phyloP scores from a whole-genome alignment of 2,113 vertebrate genomes.

The Okapia johnstoni region DNA sequence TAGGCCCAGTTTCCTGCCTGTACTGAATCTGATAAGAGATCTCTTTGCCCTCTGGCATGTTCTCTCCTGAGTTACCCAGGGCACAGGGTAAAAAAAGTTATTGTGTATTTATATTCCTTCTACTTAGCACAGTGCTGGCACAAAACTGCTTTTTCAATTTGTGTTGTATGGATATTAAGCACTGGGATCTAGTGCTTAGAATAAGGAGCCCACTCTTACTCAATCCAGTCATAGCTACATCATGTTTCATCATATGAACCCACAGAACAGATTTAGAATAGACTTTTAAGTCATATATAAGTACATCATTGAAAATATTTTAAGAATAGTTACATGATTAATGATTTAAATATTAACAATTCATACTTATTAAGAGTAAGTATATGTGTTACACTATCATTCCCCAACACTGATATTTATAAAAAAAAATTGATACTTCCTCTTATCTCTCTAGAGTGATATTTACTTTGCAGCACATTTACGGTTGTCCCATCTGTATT shows the following conservation, averaged over 20 bases:
- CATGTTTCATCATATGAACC: background rate
- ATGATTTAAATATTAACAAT: constrained; percentile 39
- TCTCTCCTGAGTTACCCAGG: background rate
- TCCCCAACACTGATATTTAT: background rate
- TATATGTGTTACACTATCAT: background rate
- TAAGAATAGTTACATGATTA: background rate
- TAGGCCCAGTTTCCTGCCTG: background rate
- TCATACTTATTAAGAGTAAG: constrained; percentile 15
- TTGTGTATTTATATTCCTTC: background rate
- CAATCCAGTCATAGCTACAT: background rate
- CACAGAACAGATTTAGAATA: background rate
- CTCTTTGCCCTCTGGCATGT: background rate
- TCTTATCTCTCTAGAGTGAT: constrained; percentile 26
- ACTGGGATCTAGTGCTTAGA: background rate
- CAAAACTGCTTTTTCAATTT: background rate
- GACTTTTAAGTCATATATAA: background rate
- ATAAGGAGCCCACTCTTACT: background rate
- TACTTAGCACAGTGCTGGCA: background rate
- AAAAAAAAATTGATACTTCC: background rate
- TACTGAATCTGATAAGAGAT: background rate
- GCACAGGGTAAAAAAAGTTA: background rate
- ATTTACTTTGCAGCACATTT: constrained; percentile 49
- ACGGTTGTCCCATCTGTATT: constrained; percentile 59
- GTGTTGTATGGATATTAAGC: background rate
- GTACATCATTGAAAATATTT: background rate